A percentile compares a stretch with the other conserved stretches of the same genome.
Conservation (phyloP, 2,888 invertebrate genomes). For the Dynastes grantii region DNA sequence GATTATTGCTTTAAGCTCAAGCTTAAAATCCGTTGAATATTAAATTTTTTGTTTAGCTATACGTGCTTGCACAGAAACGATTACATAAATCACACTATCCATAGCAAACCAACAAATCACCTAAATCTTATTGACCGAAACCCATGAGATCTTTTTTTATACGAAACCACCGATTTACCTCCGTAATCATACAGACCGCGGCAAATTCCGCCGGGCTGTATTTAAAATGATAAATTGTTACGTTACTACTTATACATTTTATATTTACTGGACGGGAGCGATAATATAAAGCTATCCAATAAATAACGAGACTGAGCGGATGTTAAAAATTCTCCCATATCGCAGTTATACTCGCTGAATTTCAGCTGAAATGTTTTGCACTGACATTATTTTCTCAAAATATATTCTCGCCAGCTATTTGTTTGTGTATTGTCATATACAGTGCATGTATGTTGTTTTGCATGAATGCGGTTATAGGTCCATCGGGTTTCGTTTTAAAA, state of each 20-base stretch:
- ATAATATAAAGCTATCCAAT: constrained; percentile 61
- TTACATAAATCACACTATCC: constrained; percentile 24
- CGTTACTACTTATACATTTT: constrained; percentile 50
- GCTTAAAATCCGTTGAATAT: too few relatives aligned
- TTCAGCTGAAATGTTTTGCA: constrained; percentile 60
- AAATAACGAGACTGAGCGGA: constrained; percentile 59
- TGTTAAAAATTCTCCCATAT: constrained; percentile 61
- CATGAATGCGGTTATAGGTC: constrained; percentile 39
- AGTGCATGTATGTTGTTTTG: constrained; percentile 20
- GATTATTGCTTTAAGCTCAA: too few relatives aligned
- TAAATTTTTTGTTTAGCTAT: too few relatives aligned
- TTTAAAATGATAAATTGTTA: constrained; percentile 52
- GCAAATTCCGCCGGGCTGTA: constrained; percentile 40
- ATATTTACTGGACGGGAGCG: constrained; percentile 55
- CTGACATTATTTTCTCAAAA: constrained; percentile 56
- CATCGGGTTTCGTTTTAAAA: constrained; percentile 56
- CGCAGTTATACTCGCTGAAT: constrained; percentile 60
- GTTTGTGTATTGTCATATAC: constrained; percentile 48
- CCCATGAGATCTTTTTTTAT: constrained; percentile 28
- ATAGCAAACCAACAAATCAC: constrained; percentile 18
- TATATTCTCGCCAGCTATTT: constrained; percentile 59
- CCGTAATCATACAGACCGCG: constrained; percentile 20
- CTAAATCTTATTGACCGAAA: constrained; percentile 33
- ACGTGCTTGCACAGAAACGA: neutral
- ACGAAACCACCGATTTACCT: constrained; percentile 13